Evolutionary conservation across 2,797 vertebrate genomes (phyloP), one percentile per base, ranked within the genome.

Genomic region (Takifugu rubripes): DNA sequence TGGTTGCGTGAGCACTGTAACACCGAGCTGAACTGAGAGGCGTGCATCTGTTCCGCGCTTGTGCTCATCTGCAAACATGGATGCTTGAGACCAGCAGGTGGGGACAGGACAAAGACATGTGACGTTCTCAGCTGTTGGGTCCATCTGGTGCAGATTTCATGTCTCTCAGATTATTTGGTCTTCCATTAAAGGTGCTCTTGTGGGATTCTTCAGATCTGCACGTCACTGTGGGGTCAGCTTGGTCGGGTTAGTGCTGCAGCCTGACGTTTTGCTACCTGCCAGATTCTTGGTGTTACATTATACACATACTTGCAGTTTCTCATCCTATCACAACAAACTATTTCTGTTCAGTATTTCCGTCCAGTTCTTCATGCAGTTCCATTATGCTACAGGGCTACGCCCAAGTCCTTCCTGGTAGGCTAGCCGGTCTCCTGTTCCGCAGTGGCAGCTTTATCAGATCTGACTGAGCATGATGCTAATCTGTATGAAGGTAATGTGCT

Each of bases 381-480:
- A 88, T 89, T 88, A 86, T 84, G 79, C 73, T 87, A 84, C 87
- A 81, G 82, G 83, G 73, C 52, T 64, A 74, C 79, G 77, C 24
- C 78, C 74, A 81, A 77, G 74, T 84, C 82, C 79, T 70, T 59
- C 29, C 81, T 82, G 85, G 84, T 89, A 88, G 83, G 77, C 78
- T 78, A 47, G 77, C 82, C 57, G 75, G 77, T 81, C 83, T 68
- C 78, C 79, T 40, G 63, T 74, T 83, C 68, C 64, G 59, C 75
- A 48, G 79, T 57, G 53, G 50, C 64, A 1, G 44, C 64, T 77
- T 85, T 75, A 89, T 90, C 87, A 84, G 86, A 86, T 88, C 75
- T 85, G 82, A 84, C 75, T 68, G 77, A 83, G 81, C 82, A 78
- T 70, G 79, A 85, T 84, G 81, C 81, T 90, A 85, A 90, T 89